Evolutionary conservation across 1,140 invertebrate genomes (phyloP).

Genomic region (Melipona quadrifasciata): DNA sequence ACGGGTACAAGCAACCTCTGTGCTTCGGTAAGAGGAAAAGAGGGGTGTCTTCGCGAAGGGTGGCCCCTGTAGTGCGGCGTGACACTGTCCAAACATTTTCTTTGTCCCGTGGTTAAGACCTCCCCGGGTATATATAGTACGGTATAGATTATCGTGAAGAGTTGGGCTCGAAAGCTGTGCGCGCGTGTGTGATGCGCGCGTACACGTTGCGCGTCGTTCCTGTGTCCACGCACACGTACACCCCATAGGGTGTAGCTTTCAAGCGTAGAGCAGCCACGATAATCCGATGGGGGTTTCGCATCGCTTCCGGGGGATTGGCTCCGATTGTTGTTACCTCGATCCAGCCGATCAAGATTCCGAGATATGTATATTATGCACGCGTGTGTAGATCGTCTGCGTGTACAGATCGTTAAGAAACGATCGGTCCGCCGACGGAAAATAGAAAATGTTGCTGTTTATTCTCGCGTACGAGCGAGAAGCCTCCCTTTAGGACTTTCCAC

Average conservation of each 20-base stretch:
- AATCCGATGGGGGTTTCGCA: slow-evolving; percentile 77
- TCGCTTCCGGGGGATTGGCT: slow-evolving; percentile 75
- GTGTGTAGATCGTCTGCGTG: not conserved
- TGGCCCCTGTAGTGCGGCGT: slow-evolving; percentile 72
- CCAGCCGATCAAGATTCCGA: slow-evolving; percentile 69
- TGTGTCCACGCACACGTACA: not conserved
- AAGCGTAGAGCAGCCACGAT: slow-evolving; percentile 71
- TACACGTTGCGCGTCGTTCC: not conserved
- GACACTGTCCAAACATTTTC: slow-evolving; percentile 82
- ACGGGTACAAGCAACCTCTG: slow-evolving; percentile 39
- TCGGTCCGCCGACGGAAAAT: not conserved
- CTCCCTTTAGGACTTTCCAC: not conserved
- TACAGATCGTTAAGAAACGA: not conserved
- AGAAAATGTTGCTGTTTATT: not conserved
- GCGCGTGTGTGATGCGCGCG: not conserved
- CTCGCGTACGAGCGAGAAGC: not conserved
- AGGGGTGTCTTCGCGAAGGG: slow-evolving; percentile 60
- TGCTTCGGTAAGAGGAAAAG: not conserved
- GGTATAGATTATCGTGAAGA: slow-evolving; percentile 76
- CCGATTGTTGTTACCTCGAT: slow-evolving; percentile 66
- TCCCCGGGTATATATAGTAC: slow-evolving; percentile 64
- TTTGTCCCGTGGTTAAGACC: slow-evolving; percentile 80
- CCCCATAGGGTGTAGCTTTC: slow-evolving; percentile 70
- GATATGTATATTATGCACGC: slow-evolving; percentile 48
- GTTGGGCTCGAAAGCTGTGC: slow-evolving; percentile 44